Conservation (phyloP, 2,888 invertebrate genomes). For the Tetranychus truncatus region DNA sequence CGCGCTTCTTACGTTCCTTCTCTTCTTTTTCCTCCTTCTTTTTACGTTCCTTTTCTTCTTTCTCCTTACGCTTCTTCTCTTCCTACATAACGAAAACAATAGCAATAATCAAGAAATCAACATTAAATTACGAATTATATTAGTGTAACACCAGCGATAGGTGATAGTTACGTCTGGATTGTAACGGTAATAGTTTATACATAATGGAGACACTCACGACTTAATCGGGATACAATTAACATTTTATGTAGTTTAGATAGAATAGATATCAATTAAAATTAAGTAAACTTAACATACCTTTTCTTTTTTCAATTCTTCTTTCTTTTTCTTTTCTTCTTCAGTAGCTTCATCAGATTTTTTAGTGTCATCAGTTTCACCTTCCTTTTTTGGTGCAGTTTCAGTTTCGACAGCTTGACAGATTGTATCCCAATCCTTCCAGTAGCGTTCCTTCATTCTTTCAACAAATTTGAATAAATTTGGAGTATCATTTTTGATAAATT, state of each 20-base stretch:
- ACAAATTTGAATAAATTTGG: conserved; percentile 71
- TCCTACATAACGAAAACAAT: neutral
- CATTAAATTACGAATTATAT: too few species aligned
- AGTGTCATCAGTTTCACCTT: conserved; percentile 31
- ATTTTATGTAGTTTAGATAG: too few species aligned
- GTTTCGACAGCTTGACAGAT: conserved; percentile 63
- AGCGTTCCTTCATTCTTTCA: conserved; percentile 62
- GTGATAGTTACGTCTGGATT: too few species aligned
- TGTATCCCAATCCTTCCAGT: conserved; percentile 79
- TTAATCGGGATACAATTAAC: too few species aligned
- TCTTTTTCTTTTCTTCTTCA: conserved; percentile 42
- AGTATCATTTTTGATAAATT: conserved; percentile 69
- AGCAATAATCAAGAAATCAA: neutral
- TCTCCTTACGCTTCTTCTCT: conserved; percentile 15
- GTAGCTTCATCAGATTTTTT: conserved; percentile 36
- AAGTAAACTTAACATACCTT: conserved; percentile 34
- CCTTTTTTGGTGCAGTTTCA: conserved; percentile 64
- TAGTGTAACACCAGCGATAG: too few species aligned
- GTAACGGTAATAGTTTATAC: too few species aligned
- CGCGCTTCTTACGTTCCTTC: conserved; percentile 35
- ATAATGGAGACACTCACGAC: too few species aligned
- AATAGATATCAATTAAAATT: too few species aligned
- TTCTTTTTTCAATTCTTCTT: conserved; percentile 41
- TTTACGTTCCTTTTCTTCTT: conserved; percentile 37
- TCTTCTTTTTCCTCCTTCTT: conserved; percentile 37